These are phyloP conservation scores for Uropetala carovei DNA, from an alignment of 2,888 invertebrate species.

Conservation along the genomic window DNA sequence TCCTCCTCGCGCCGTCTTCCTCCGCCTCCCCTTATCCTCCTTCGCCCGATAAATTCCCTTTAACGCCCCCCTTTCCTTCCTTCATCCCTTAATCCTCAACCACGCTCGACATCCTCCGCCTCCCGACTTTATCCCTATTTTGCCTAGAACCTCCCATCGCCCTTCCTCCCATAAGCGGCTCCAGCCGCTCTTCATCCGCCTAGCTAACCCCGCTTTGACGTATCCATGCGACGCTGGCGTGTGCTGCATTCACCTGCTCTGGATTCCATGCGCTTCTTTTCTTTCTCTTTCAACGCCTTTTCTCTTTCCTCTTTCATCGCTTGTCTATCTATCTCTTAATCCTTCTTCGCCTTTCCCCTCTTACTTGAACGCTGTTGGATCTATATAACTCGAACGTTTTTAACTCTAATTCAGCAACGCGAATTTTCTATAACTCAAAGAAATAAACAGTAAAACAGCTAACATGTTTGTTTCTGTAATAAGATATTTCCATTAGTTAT, in stretches of 20 bases:
- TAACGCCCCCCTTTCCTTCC: not conserved
- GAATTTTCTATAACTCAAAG: too few relatives aligned
- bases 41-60: slow-evolving; percentile 3
- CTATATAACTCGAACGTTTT: too few relatives aligned
- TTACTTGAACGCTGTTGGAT: too few relatives aligned
- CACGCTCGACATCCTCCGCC: not conserved
- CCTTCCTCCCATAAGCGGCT: not conserved
- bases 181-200: not conserved
- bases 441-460: too few relatives aligned
- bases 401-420: too few relatives aligned
- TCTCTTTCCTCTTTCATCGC: too few relatives aligned
- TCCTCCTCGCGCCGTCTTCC: not conserved
- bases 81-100: not conserved
- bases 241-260: not conserved
- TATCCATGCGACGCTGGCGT: not conserved
- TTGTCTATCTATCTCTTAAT: too few relatives aligned
- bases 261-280: not conserved
- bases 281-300: too few relatives aligned
- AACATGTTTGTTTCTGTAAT: too few relatives aligned
- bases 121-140: not conserved
- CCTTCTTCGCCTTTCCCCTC: too few relatives aligned
- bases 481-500: too few relatives aligned
- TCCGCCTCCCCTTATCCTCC: slow-evolving; percentile 10
- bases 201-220: slow-evolving; percentile 9
- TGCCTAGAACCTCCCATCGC: not conserved